Evolutionary conservation across 1,140 invertebrate species (phyloP).

Genomic region (Epicauta chinensis): DNA sequence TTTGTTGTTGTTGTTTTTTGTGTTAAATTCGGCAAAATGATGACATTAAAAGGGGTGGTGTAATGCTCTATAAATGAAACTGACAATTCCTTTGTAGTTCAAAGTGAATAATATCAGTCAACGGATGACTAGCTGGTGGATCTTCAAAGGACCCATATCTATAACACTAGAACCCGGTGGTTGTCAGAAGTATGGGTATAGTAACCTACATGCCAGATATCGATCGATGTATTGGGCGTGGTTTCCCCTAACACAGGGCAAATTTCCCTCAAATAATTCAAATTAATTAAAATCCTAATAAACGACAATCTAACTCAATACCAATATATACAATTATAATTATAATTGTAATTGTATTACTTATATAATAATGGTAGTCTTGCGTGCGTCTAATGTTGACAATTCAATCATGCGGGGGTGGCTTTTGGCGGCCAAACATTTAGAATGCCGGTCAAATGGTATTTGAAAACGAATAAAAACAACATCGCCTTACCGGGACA

Average conservation of each 20-base stretch:
- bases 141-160: constrained; percentile 15
- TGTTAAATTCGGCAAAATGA: constrained; percentile 8
- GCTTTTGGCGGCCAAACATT: too few relatives aligned
- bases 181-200: constrained; percentile 11
- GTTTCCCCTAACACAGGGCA: constrained; percentile 8
- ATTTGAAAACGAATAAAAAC: too few relatives aligned
- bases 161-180: too few relatives aligned
- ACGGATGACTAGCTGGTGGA: constrained; percentile 15
- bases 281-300: constrained; percentile 10
- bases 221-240: constrained; percentile 16
- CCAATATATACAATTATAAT: too few relatives aligned
- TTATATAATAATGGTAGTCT: too few relatives aligned
- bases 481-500: constrained; percentile 10
- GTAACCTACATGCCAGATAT: constrained; percentile 21
- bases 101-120: constrained; percentile 12
- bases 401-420: too few relatives aligned
- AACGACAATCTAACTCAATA: too few relatives aligned
- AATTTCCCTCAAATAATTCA: constrained; percentile 14
- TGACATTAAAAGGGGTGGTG: constrained; percentile 9
- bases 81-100: constrained; percentile 15
- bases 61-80: constrained; percentile 17
- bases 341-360: too few relatives aligned
- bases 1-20: background rate
- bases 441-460: too few relatives aligned
- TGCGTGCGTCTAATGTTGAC: too few relatives aligned